A percentile compares a stretch with the other conserved stretches of the same genome.
These are phyloP conservation scores for Pelodytes ibericus DNA, from an alignment of 2,797 vertebrate species.

Conservation along the genomic window DNA sequence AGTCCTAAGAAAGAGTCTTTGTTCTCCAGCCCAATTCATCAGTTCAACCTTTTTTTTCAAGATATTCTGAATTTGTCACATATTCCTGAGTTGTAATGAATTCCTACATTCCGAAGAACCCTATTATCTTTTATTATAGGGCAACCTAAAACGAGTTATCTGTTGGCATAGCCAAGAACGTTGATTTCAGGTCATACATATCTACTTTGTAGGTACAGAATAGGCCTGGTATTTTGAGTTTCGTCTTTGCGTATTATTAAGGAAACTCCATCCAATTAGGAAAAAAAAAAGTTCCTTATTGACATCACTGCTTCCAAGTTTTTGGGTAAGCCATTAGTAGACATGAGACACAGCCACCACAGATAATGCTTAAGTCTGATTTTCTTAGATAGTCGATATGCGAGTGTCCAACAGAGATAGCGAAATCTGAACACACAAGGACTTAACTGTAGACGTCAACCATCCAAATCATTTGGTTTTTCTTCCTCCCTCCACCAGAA, in stretches of 20 bases:
- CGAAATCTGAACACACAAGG: neutral
- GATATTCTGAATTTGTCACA: slow-evolving; percentile 14
- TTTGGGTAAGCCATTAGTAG: neutral
- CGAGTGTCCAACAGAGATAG: neutral
- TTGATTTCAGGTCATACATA: slow-evolving; percentile 10
- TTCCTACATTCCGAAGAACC: slow-evolving; percentile 16
- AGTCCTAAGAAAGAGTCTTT: neutral
- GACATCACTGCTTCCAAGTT: neutral
- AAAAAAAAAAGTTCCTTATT: too few relatives aligned
- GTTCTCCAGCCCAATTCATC: neutral
- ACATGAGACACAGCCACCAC: neutral
- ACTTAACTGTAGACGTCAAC: neutral
- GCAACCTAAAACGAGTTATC: neutral
- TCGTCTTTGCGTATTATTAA: neutral
- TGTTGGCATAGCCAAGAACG: slow-evolving; percentile 27
- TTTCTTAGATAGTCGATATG: neutral
- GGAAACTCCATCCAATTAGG: too few relatives aligned
- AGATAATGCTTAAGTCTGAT: neutral
- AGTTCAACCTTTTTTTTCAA: slow-evolving; percentile 5
- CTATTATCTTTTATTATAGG: neutral
- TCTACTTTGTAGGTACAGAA: slow-evolving; percentile 34
- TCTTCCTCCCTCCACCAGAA: neutral
- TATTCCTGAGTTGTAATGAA: slow-evolving; percentile 36
- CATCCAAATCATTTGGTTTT: neutral
- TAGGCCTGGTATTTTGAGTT: slow-evolving; percentile 20